Base-by-base conservation (phyloP, 1,140 invertebrate species). In the Drosophila parabipectinata region DNA sequence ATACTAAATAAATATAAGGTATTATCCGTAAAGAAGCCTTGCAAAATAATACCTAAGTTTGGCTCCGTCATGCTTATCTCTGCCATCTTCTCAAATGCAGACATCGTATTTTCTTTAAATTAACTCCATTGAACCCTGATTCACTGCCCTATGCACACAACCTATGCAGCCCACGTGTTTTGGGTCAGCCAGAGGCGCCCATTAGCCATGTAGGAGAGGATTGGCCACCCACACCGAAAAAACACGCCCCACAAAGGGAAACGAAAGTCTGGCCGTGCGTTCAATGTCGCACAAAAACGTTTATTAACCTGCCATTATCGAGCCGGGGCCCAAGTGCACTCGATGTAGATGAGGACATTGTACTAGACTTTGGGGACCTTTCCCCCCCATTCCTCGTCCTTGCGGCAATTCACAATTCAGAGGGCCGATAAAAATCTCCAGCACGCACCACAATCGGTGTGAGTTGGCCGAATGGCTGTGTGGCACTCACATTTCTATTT, bases 241-340 rank as follows among this genome's bases (percentile, higher is more conserved):
- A 10, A 2, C 34, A 4, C 9, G 34, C 34, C 34, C 34, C 10
- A 3, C 34, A 37, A 37, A n/a, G 12, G 34, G 34, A 37, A 37
- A 10, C 12, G 34, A 4, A 12, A 1, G 63, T 68, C 63, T 69
- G 51, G 48, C 69, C 72, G 57, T 48, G 60, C 60, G 72, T 74
- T 56, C 61, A 77, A 66, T 72, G 71, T 72, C 69, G 64, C 64
- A 78, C 67, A 68, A 87, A 78, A 85, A 78, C 82, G 82, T 87
- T 81, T 85, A 85, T 85, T 85, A 85, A 87, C 82, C 82, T 81
- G 78, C 62, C 78, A 85, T 87, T 87, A 87, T 75, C 66, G 69
- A 69, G 50, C 62, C 52, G 53, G 53, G 37, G 51, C 64, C 64
- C 68, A 75, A 52, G 66, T 81, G 77, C 77, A 77, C 56, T 64